Evolutionary conservation across 2,113 vertebrate genomes (phyloP).

Genomic region (Rhagologus leucostigma): DNA sequence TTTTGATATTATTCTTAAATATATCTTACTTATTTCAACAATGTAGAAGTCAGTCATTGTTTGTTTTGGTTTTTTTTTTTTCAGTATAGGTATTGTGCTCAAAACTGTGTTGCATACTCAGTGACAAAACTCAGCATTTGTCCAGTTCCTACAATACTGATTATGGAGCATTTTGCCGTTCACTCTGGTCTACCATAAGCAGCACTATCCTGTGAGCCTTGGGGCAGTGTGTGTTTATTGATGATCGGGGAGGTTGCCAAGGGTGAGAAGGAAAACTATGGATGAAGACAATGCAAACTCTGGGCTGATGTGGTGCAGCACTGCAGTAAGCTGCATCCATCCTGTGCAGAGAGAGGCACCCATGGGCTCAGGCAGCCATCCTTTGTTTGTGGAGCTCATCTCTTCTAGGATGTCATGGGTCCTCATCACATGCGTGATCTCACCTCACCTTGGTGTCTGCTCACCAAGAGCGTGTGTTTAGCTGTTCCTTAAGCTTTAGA

Average conservation of each 20-base stretch:
- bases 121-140: not conserved
- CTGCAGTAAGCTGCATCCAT: not conserved
- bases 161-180: not conserved
- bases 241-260: not conserved
- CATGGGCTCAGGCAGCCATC: not conserved
- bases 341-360: not conserved
- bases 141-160: not conserved
- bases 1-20: not conserved
- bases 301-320: not conserved
- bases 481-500: not conserved
- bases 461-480: not conserved
- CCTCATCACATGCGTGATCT: rapidly evolving
- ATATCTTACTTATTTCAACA: not conserved
- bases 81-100: rapidly evolving
- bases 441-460: not conserved
- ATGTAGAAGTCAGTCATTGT: not conserved
- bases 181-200: not conserved
- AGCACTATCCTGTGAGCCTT: not conserved
- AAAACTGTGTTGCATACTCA: not conserved
- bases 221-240: not conserved
- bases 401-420: not conserved
- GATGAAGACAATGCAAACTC: not conserved
- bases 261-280: not conserved
- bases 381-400: not conserved
- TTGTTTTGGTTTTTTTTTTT: not conserved